phyloP scores from a whole-genome alignment of 2,888 invertebrate genomes.

The Linnaemya vulpina region DNA sequence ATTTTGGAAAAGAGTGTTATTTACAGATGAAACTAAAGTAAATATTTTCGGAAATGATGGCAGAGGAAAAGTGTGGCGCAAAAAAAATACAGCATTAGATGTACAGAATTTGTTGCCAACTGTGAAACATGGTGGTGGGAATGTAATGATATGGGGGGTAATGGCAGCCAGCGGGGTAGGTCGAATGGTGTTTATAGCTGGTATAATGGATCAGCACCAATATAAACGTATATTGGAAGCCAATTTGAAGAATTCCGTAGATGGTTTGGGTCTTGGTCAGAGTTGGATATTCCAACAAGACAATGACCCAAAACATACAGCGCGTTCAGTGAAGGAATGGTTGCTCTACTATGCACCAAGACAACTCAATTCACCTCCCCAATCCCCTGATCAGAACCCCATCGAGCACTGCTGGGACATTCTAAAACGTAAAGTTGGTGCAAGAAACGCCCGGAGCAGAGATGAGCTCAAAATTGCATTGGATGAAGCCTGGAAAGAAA shows the following conservation, averaged over 20 bases:
- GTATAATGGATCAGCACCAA: constrained; percentile 71
- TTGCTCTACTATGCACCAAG: constrained; percentile 34
- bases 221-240: constrained; percentile 57
- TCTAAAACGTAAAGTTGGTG: constrained; percentile 49
- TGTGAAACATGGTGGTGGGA: too few species aligned
- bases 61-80: constrained; percentile 8
- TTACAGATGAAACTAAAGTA: constrained; percentile 17
- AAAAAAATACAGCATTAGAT: constrained; percentile 29
- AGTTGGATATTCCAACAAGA: constrained; percentile 59
- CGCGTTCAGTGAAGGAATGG: constrained; percentile 31
- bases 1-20: neutral
- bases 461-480: constrained; percentile 14
- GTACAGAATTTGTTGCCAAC: constrained; percentile 29
- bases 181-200: constrained; percentile 72
- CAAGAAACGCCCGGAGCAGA: neutral
- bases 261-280: constrained; percentile 46
- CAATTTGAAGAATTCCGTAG: constrained; percentile 57
- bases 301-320: constrained; percentile 56
- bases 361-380: too few species aligned
- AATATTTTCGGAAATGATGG: constrained; percentile 17
- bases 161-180: constrained; percentile 53
- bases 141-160: constrained; percentile 36
- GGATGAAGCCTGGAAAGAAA: constrained; percentile 26
- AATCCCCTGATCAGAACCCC: too few species aligned
- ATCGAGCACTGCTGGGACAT: constrained; percentile 33